Conservation (phyloP, 2,888 invertebrate genomes). For the Hypomecis punctinalis region DNA sequence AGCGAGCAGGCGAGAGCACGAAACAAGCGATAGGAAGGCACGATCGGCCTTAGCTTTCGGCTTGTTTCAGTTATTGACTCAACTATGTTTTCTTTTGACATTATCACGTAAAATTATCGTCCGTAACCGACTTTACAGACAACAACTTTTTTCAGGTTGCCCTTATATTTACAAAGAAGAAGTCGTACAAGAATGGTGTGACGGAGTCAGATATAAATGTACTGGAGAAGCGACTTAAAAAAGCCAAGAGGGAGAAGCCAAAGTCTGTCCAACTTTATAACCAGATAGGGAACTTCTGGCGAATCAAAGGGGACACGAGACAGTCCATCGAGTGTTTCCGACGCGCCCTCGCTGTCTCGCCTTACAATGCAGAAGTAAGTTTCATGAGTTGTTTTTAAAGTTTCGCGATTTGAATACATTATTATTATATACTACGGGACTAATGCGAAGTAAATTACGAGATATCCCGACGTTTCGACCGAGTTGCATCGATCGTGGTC, state of each 20-base stretch:
- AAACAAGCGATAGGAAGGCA: no score
- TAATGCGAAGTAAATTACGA: no score
- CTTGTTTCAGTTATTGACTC: no score
- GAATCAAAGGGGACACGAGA: conserved; percentile 94
- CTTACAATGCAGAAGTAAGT: conserved; percentile 92
- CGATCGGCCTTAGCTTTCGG: no score
- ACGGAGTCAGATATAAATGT: conserved; percentile 90
- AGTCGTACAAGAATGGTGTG: conserved; percentile 81
- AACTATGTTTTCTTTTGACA: not conserved
- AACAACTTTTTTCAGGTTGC: conserved; percentile 81
- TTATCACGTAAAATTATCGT: no score
- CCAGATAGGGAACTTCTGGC: conserved; percentile 96
- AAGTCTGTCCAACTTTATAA: conserved; percentile 94
- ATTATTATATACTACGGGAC: not conserved
- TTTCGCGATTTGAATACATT: not conserved
- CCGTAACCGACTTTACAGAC: no score
- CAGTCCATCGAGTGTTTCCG: conserved; percentile 96
- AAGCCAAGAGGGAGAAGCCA: conserved; percentile 93
- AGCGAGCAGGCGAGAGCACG: no score
- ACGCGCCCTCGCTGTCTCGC: conserved; percentile 92
- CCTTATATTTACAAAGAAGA: conserved; percentile 90
- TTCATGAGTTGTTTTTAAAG: not conserved
- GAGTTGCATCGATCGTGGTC: no score
- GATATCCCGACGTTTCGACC: no score
- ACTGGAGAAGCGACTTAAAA: conserved; percentile 89